Evolutionary conservation across 2,888 invertebrate genomes (phyloP).

Genomic region (Caenorhabditis sinica): DNA sequence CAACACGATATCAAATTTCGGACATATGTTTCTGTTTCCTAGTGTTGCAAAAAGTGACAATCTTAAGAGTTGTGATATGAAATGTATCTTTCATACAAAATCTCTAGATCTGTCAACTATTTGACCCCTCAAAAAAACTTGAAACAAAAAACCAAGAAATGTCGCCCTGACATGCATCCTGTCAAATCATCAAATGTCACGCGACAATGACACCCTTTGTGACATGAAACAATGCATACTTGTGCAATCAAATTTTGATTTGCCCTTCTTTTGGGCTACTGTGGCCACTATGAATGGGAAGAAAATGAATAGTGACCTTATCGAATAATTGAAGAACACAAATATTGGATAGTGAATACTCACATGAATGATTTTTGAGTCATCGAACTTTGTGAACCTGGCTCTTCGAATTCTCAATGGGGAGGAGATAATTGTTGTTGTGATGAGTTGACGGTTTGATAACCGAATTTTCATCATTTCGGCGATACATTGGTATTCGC

Average conservation of each 20-base stretch:
- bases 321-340: not conserved
- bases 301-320: not conserved
- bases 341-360: conserved; percentile 56
- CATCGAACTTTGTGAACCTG: conserved; percentile 81
- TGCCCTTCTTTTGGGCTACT: conserved; percentile 5
- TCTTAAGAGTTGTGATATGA: too few relatives aligned
- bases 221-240: conserved; percentile 53
- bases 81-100: too few relatives aligned
- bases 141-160: conserved; percentile 43
- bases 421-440: conserved; percentile 78
- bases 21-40: conserved; percentile 39
- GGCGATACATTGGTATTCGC: conserved; percentile 81
- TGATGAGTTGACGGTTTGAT: conserved; percentile 71
- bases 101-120: not conserved
- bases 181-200: conserved; percentile 65
- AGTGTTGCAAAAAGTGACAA: not conserved
- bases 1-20: conserved; percentile 61
- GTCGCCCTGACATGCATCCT: conserved; percentile 38
- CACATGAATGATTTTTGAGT: conserved; percentile 70
- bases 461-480: conserved; percentile 75
- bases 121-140: conserved; percentile 12
- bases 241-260: conserved; percentile 35
- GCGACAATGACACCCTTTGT: conserved; percentile 31
- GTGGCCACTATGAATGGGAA: too few relatives aligned
- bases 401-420: conserved; percentile 79